These are phyloP conservation scores for Pseudochromis fuscus DNA, from an alignment of 2,797 vertebrate genomes.

Conservation along the genomic window DNA sequence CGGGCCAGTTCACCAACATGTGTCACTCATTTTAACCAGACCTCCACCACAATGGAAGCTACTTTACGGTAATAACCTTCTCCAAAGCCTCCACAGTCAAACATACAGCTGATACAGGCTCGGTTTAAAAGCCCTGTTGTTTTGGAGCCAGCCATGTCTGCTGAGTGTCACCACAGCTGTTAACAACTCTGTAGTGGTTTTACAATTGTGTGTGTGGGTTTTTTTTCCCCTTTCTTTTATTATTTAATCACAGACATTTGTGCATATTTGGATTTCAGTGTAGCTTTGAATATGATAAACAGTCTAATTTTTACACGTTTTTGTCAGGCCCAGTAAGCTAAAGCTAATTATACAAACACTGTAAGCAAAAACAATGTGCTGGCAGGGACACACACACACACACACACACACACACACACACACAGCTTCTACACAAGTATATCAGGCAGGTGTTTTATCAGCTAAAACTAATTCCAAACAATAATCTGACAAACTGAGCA, in stretches of 20 bases:
- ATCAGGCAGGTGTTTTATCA: background rate
- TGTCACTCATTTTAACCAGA: conserved; percentile 36
- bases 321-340: conserved; percentile 10
- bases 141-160: conserved; percentile 6
- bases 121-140: conserved; percentile 33
- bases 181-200: background rate
- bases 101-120: conserved; percentile 13
- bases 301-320: conserved; percentile 6
- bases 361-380: background rate
- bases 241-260: background rate
- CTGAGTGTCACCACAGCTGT: conserved; percentile 1
- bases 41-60: conserved; percentile 5
- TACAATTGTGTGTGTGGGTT: background rate
- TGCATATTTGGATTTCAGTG: conserved; percentile 1
- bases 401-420: background rate
- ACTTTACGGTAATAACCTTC: conserved; percentile 18
- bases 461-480: conserved; percentile 25
- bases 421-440: conserved; percentile 1
- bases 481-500: conserved; percentile 20
- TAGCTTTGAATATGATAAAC: background rate
- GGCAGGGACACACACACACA: background rate
- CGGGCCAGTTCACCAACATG: conserved; percentile 17
- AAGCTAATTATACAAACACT: conserved; percentile 7
- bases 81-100: conserved; percentile 15
- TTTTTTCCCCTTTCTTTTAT: no score